These are phyloP conservation scores for Heteromyza rotundicornis DNA, from an alignment of 2,888 invertebrate species.

Conservation along the genomic window DNA sequence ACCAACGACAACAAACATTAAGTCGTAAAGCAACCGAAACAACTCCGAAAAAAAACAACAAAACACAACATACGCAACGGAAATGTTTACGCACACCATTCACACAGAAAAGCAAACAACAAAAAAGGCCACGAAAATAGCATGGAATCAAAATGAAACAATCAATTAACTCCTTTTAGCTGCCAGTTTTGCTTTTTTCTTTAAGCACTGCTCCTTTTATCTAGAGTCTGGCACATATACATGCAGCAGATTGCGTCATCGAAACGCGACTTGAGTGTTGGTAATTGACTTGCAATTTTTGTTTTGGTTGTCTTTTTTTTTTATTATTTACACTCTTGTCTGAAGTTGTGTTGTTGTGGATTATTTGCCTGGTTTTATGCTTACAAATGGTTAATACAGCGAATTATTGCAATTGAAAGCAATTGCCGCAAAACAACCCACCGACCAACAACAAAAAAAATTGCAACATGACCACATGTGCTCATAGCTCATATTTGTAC, in stretches of 20 bases:
- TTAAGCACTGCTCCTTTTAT: background rate
- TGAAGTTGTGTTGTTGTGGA: background rate
- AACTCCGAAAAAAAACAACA: constrained; percentile 21
- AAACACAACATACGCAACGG: no score
- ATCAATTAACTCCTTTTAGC: background rate
- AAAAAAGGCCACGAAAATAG: no score
- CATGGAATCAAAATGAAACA: background rate
- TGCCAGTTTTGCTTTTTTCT: background rate
- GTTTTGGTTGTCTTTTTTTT: no score
- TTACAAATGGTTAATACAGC: background rate
- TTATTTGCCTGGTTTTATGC: background rate
- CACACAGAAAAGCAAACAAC: background rate
- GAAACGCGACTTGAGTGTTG: constrained; percentile 26
- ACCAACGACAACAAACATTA: constrained; percentile 40
- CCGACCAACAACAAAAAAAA: no score
- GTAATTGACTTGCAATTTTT: constrained; percentile 52
- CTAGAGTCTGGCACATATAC: no score
- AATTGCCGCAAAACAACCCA: constrained; percentile 13
- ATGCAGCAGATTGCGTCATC: constrained; percentile 39
- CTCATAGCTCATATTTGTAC: background rate
- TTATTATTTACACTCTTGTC: background rate
- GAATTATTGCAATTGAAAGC: constrained; percentile 11
- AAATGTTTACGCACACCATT: no score
- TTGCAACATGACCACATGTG: constrained; percentile 1
- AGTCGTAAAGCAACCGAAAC: constrained; percentile 49